Evolutionary conservation across 2,888 invertebrate species (phyloP).

Genomic region (Acleris sparsana): DNA sequence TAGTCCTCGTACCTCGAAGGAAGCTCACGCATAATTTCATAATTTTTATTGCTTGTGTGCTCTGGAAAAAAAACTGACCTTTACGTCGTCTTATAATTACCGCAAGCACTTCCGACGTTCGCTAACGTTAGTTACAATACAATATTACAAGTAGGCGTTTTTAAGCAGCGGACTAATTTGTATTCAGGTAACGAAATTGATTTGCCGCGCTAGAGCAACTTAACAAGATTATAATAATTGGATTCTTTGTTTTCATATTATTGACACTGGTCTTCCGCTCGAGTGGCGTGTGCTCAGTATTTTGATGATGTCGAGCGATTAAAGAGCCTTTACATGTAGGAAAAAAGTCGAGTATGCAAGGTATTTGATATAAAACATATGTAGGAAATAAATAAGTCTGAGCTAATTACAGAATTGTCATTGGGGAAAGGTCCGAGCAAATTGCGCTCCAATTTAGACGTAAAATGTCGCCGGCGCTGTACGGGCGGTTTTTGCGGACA

Average conservation of each 20-base stretch:
- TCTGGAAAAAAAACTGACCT: slow-evolving; percentile 68
- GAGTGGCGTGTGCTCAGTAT: slow-evolving; percentile 22
- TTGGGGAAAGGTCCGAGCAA: slow-evolving; percentile 59
- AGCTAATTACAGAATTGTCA: slow-evolving; percentile 69
- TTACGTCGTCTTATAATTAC: slow-evolving; percentile 62
- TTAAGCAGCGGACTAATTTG: slow-evolving; percentile 22
- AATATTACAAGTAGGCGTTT: slow-evolving; percentile 39
- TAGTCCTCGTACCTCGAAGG: slow-evolving; percentile 54
- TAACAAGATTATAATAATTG: slow-evolving; percentile 28
- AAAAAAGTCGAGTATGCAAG: slow-evolving; percentile 3
- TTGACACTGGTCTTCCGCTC: slow-evolving; percentile 18
- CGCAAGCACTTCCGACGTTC: slow-evolving; percentile 41
- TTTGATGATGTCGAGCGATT: slow-evolving; percentile 19
- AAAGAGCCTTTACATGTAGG: slow-evolving; percentile 2
- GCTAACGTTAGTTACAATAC: slow-evolving; percentile 40
- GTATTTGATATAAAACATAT: slow-evolving; percentile 26
- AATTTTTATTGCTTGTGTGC: slow-evolving; percentile 54
- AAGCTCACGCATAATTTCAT: slow-evolving; percentile 62
- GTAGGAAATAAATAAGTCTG: slow-evolving; percentile 59
- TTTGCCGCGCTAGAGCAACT: slow-evolving; percentile 17
- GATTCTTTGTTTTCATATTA: slow-evolving; percentile 26
- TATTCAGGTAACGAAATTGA: slow-evolving; percentile 34
- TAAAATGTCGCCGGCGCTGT: slow-evolving; percentile 56
- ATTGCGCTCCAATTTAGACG: slow-evolving; percentile 71
- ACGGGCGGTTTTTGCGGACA: slow-evolving; percentile 57